Conservation (phyloP, 1,140 invertebrate species). For the Phymastichus coffea region DNA sequence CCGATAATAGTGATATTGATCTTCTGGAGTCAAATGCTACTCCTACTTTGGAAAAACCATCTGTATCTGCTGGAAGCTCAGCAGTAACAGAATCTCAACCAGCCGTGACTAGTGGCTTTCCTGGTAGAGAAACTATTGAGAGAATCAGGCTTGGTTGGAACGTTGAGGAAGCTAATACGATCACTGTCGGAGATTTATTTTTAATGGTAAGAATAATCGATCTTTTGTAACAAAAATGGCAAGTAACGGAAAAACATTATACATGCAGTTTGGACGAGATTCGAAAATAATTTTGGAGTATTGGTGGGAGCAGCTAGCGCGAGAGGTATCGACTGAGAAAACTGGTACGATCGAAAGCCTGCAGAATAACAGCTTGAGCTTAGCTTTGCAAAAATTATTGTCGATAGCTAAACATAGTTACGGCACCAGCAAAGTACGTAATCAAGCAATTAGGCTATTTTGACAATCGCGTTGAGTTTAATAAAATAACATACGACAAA, state of each 20-base stretch:
- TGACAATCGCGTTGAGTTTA: not conserved
- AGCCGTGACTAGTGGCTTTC: constrained; percentile 45
- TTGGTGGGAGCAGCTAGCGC: constrained; percentile 67
- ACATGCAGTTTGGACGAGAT: constrained; percentile 71
- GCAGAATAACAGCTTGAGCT: constrained; percentile 43
- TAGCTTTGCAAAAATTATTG: constrained; percentile 61
- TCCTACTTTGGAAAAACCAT: constrained; percentile 38
- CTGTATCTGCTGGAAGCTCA: constrained; percentile 21
- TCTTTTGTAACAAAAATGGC: constrained; percentile 18
- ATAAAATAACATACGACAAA: not conserved
- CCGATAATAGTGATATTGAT: constrained; percentile 51
- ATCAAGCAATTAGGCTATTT: constrained; percentile 8
- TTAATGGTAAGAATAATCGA: constrained; percentile 66
- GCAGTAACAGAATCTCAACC: constrained; percentile 17
- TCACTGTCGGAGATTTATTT: constrained; percentile 88
- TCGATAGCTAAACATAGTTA: constrained; percentile 62
- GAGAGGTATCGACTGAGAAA: constrained; percentile 36
- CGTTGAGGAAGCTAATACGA: constrained; percentile 67
- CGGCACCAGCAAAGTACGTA: constrained; percentile 47
- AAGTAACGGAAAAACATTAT: constrained; percentile 17
- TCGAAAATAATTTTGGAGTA: constrained; percentile 81
- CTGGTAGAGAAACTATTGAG: constrained; percentile 56
- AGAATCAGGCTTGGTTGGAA: constrained; percentile 80
- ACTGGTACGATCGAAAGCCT: constrained; percentile 26
- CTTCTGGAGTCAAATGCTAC: constrained; percentile 38